Percentiles rank a stretch among this genome's conserved stretches.
Evolutionary conservation across 2,113 vertebrate species (phyloP).

Genomic region (Lamprotornis superbus): DNA sequence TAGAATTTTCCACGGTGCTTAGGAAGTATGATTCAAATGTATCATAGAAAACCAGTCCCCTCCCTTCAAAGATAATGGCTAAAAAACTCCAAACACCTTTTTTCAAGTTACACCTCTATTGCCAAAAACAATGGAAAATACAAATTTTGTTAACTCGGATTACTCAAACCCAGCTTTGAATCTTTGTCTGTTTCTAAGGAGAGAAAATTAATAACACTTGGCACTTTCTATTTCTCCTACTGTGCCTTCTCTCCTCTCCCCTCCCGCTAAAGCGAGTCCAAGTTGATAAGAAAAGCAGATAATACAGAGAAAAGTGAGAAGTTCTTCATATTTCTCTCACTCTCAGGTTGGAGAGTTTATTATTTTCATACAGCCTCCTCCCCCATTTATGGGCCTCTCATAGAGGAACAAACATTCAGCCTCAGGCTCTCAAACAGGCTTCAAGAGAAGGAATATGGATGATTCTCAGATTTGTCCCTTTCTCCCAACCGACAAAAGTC

Average conservation of each 20-base stretch:
- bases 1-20: background rate
- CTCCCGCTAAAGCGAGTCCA: background rate
- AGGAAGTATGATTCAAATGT: background rate
- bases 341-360: background rate
- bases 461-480: background rate
- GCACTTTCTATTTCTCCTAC: background rate
- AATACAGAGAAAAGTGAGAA: background rate
- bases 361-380: background rate
- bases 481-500: background rate
- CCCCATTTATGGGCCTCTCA: background rate
- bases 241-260: background rate
- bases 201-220: background rate
- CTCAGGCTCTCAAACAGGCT: background rate
- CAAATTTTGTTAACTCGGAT: background rate
- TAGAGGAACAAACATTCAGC: background rate
- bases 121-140: background rate
- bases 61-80: background rate
- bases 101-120: rapidly evolving
- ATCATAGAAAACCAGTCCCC: rapidly evolving
- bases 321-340: background rate
- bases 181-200: background rate
- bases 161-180: background rate
- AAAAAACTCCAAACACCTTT: background rate
- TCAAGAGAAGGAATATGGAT: background rate
- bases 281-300: background rate